Conservation (phyloP, 2,797 vertebrate genomes). For the Phoxinus dragarum region DNA sequence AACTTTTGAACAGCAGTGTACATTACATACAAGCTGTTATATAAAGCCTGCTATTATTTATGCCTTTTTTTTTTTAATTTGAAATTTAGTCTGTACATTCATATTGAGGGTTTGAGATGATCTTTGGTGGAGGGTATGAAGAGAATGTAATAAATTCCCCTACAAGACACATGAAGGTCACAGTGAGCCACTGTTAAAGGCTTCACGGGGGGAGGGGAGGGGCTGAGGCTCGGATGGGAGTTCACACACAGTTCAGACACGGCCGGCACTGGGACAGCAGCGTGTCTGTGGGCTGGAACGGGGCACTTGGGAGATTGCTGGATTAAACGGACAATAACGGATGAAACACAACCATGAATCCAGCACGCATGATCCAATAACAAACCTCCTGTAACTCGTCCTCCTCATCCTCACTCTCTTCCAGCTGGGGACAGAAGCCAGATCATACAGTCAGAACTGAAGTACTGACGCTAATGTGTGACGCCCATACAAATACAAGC, state of each 20-base stretch:
- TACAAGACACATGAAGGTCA: constrained; percentile 13
- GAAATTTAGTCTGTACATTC: not conserved
- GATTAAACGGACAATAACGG: constrained; percentile 8
- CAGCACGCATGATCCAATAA: constrained; percentile 11
- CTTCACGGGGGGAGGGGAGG: not conserved
- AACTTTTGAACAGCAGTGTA: not conserved
- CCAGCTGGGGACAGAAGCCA: constrained; percentile 50
- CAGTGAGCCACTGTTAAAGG: not conserved
- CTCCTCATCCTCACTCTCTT: constrained; percentile 54
- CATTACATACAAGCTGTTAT: not conserved
- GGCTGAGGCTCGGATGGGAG: not conserved
- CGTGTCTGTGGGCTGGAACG: not conserved
- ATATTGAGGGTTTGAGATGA: not conserved
- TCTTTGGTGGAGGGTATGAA: not conserved
- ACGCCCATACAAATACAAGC: not conserved
- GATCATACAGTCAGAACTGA: constrained; percentile 21
- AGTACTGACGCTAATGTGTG: constrained; percentile 10
- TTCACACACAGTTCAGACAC: constrained; percentile 42
- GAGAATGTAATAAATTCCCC: not conserved
- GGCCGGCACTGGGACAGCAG: not conserved
- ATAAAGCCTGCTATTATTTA: not conserved
- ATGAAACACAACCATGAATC: constrained; percentile 15
- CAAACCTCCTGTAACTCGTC: constrained; percentile 48
- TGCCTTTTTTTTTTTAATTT: too few relatives aligned
- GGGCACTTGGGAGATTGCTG: not conserved